Evolutionary conservation across 2,888 invertebrate species (phyloP).

Genomic region (Ennomos quercinarius): DNA sequence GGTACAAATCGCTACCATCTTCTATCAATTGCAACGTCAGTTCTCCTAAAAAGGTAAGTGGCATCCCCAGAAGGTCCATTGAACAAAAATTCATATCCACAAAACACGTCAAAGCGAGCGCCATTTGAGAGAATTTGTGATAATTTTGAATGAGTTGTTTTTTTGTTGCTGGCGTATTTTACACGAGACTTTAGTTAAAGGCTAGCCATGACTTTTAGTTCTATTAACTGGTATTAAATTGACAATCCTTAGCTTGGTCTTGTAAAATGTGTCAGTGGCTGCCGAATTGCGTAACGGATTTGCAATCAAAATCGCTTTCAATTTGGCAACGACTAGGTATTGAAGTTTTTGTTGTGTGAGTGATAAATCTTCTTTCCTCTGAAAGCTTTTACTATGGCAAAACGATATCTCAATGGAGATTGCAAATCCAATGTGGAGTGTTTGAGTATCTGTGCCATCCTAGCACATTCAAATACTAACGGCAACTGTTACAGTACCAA

Average conservation of each 20-base stretch:
- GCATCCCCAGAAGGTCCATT: constrained; percentile 78
- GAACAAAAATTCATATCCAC: constrained; percentile 77
- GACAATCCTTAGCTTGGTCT: background rate
- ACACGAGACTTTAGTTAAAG: constrained; percentile 2
- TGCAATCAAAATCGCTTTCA: no score
- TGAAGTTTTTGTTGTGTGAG: no score
- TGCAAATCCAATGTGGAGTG: constrained; percentile 35
- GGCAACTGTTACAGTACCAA: background rate
- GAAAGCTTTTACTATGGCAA: no score
- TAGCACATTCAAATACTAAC: constrained; percentile 16
- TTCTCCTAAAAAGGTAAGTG: constrained; percentile 78
- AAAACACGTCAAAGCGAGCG: constrained; percentile 79
- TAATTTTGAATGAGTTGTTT: constrained; percentile 45
- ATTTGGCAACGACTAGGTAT: no score
- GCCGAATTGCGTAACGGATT: no score
- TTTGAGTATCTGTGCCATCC: constrained; percentile 47
- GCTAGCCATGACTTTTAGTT: background rate
- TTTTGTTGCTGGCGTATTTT: constrained; percentile 19
- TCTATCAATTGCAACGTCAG: constrained; percentile 73
- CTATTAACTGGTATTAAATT: no score
- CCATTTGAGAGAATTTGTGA: constrained; percentile 55
- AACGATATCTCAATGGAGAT: no score
- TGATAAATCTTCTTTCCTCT: no score
- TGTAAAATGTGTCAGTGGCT: constrained; percentile 21
- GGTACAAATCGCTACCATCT: constrained; percentile 82